Evolutionary conservation across 2,113 vertebrate species (phyloP), one percentile per base, ranked within the genome.

Genomic region (Asarcornis scutulata): DNA sequence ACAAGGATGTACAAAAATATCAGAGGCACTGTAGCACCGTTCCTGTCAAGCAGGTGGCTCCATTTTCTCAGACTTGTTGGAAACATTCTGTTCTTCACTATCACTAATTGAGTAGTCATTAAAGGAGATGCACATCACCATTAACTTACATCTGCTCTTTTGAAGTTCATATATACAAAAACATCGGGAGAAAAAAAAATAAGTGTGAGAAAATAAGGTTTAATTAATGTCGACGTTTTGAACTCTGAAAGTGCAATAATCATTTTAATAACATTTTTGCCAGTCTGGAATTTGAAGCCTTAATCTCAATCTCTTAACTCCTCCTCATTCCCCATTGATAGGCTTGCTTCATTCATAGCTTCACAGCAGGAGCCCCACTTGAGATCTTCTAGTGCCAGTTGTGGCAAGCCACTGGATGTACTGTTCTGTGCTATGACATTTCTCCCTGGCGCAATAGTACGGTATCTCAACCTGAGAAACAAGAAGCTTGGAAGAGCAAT

Each of bases 361-460:
- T 23, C 52, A 22, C 1, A 77, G 55, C 44, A 67, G 15, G 17
- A 60, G 11, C 17, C 17, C 32, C 38, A 40, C 17, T n/a, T 44
- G 32, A 81, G 46, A 42, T 31, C 26, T 20, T 0, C 0, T 2
- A 48, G 55, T 5, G 53, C 29, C 66, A 62, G 46, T 13, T 75
- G 32, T 44, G 29, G 59, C 26, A 56, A 48, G 55, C 27, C 76
- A 34, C 7, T 21, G 29, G 42, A 44, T 21, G 16, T 69, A 10
- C 56, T 50, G 17, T 4, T 46, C n/a, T 73, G 66, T 31, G 68
- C 13, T 0, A 3, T 5, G 32, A 10, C 25, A 11, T 5, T 13
- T 6, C 31, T 3, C 9, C 13, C 2, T 1, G 17, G 17, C 67
- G 6, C 3, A 9, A 32, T 1, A 7, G 18, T 0, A 26, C 0